A percentile compares a stretch with the other conserved stretches of the same genome.
These are phyloP conservation scores for Archips xylosteana DNA, from an alignment of 2,888 invertebrate species.

Conservation along the genomic window DNA sequence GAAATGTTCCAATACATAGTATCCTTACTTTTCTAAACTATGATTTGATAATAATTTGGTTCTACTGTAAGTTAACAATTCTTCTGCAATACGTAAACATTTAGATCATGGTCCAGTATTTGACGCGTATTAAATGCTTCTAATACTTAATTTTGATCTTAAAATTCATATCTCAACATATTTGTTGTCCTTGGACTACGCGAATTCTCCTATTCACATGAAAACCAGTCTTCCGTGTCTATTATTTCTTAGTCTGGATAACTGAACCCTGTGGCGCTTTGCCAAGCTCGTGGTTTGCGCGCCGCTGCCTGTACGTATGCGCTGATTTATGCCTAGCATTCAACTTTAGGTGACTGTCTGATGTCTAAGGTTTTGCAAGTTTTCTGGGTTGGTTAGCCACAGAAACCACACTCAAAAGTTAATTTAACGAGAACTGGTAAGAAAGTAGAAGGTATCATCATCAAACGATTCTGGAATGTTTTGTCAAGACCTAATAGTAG, in stretches of 20 bases:
- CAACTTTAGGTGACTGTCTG: constrained; percentile 59
- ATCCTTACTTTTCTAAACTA: too few species aligned
- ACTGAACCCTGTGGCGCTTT: constrained; percentile 67
- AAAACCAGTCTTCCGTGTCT: constrained; percentile 7
- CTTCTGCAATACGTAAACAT: too few species aligned
- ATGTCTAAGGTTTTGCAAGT: constrained; percentile 30
- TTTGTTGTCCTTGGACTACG: neutral
- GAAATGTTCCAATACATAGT: too few species aligned
- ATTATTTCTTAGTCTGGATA: constrained; percentile 52
- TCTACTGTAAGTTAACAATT: too few species aligned
- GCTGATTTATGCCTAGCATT: constrained; percentile 60
- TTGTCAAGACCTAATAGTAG: too few species aligned
- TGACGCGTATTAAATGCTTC: neutral
- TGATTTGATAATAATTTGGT: too few species aligned
- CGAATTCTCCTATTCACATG: neutral
- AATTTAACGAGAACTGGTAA: neutral
- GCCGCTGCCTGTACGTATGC: constrained; percentile 51
- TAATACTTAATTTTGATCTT: neutral
- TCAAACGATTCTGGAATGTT: too few species aligned
- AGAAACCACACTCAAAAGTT: neutral
- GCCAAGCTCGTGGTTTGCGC: constrained; percentile 70
- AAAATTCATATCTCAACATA: neutral
- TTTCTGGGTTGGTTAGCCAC: neutral
- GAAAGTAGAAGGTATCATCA: neutral
- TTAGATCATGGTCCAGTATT: too few species aligned